phyloP scores from a whole-genome alignment of 1,140 invertebrate genomes.

The Radopholus similis region DNA sequence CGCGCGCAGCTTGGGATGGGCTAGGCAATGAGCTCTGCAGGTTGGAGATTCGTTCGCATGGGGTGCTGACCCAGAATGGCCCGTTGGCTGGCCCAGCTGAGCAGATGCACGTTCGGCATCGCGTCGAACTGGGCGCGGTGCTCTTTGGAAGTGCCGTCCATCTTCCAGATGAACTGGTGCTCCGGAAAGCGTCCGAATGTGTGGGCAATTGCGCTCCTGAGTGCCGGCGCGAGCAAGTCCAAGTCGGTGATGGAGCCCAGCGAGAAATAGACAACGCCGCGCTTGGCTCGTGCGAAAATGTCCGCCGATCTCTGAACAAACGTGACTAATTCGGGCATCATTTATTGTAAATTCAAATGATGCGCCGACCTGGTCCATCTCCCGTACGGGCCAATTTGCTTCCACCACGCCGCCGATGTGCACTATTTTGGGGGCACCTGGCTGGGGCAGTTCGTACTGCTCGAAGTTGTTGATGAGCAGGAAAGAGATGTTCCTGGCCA shows the following conservation, averaged over 20 bases:
- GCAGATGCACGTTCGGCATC: constrained; percentile 51
- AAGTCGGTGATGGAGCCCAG: constrained; percentile 33
- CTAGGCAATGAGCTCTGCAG: constrained; percentile 59
- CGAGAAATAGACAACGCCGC: constrained; percentile 31
- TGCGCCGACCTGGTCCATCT: too few species aligned
- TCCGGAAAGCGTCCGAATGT: constrained; percentile 38
- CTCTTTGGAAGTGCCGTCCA: constrained; percentile 6
- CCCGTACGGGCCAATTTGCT: too few species aligned
- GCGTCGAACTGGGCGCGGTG: constrained; percentile 11
- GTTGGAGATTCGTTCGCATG: constrained; percentile 23
- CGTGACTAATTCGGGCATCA: not conserved
- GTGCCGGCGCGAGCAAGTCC: constrained; percentile 19
- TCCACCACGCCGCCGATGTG: too few species aligned
- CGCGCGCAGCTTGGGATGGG: constrained; percentile 68
- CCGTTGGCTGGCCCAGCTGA: constrained; percentile 71
- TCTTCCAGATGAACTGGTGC: constrained; percentile 45
- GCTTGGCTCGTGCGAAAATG: constrained; percentile 16
- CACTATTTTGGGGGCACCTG: too few species aligned
- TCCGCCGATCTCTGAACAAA: constrained; percentile 3
- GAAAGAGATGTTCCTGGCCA: too few species aligned
- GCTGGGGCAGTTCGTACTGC: too few species aligned
- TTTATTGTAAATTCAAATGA: too few species aligned
- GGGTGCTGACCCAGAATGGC: constrained; percentile 63
- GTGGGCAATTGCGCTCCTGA: constrained; percentile 35
- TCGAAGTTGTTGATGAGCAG: too few species aligned